Conservation (phyloP, 2,888 invertebrate genomes). For the Phrixothrix hirtus region DNA sequence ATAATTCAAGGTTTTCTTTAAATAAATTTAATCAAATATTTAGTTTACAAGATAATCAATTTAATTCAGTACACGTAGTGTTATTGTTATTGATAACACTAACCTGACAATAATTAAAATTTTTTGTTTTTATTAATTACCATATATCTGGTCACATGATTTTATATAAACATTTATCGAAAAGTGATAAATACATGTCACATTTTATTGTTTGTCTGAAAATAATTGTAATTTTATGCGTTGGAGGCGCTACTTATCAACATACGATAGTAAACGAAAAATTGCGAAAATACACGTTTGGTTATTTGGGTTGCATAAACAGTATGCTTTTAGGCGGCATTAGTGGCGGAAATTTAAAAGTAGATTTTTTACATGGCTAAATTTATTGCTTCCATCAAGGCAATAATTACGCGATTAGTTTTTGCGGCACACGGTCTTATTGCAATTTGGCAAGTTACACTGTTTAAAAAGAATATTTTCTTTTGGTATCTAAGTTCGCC, state of each 20-base stretch:
- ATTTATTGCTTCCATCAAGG: constrained; percentile 79
- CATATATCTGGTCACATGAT: constrained; percentile 21
- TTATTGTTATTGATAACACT: too few relatives aligned
- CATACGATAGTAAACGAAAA: too few relatives aligned
- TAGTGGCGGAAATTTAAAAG: constrained; percentile 1
- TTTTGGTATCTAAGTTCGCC: constrained; percentile 91
- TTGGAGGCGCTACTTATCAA: too few relatives aligned
- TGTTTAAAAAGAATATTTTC: constrained; percentile 72
- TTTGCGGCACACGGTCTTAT: constrained; percentile 84
- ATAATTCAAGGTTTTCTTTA: too few relatives aligned
- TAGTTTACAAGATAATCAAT: too few relatives aligned
- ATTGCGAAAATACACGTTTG: too few relatives aligned
- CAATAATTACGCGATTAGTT: constrained; percentile 78
- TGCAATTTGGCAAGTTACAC: constrained; percentile 88
- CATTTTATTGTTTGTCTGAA: too few relatives aligned
- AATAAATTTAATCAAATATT: too few relatives aligned
- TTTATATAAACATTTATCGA: constrained; percentile 26
- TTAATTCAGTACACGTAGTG: too few relatives aligned
- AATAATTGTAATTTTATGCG: too few relatives aligned
- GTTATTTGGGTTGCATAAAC: constrained; percentile 6
- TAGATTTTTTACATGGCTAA: constrained; percentile 70
- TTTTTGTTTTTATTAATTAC: constrained; percentile 5
- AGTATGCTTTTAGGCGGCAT: not conserved
- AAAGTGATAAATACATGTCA: constrained; percentile 28
- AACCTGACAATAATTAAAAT: not conserved